Evolutionary conservation across 2,888 invertebrate genomes (phyloP), one percentile per base, ranked within the genome.

Genomic region (Spilosoma lubricipeda): DNA sequence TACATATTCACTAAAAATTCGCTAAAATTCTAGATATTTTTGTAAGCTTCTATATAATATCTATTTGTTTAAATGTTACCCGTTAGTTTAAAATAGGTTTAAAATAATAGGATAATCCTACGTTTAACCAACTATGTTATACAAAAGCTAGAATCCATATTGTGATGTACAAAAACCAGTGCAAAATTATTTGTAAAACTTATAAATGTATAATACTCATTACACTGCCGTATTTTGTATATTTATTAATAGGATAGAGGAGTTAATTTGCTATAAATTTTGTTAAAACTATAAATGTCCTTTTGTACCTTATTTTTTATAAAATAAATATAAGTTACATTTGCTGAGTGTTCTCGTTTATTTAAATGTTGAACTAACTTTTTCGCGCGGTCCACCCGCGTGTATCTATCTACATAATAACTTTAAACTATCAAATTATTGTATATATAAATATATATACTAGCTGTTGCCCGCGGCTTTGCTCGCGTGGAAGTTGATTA

Each of bases 291-390:
- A 83, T 80, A 85, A 83, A 89, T 90, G 90, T 91, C 91, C 89
- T 92, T 93, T 93, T 93, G 92, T 93, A 93, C 92, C 92, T 93
- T 90, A 90, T 91, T 92, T 93, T 88, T 89, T 88, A 88, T 88
- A 88, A 91, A 86, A 81, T 83, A 85, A 87, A 87, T 84, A 33
- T 85, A 87, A 87, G 80, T 78, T 82, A 81, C 76, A 81, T 80
- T 80, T 82, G 78, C 23, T 59, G 1, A 0, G 45, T 71, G 30
- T 48, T 75, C 81, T 81, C 70, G 36, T 69, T 81, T 72, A 45
- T 69, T 65, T 63, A 2, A n/a, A n/a, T n/a, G n/a, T n/a, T n/a
- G n/a, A n/a, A 30, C 11, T 42, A 42, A 1, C 13, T 42, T 7
- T 13, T 42, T 13, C 11, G 42, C 1, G 42, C n/a, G 42, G 2